A percentile compares a stretch with the other conserved stretches of the same genome.
These are phyloP conservation scores for Eurytoma californica DNA, from an alignment of 2,888 invertebrate species.

Conservation along the genomic window DNA sequence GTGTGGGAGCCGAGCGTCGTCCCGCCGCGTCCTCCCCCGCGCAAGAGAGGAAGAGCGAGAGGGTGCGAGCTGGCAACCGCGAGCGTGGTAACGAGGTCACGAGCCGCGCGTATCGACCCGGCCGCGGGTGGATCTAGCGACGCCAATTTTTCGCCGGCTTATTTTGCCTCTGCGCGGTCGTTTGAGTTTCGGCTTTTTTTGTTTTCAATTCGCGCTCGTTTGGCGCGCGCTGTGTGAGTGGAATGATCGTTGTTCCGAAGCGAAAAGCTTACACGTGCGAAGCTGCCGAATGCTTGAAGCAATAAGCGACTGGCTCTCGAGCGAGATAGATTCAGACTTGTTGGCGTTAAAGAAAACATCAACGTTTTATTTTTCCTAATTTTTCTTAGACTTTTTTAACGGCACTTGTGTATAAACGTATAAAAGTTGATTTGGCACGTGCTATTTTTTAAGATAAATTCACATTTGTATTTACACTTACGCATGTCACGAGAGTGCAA, in stretches of 20 bases:
- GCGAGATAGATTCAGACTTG: neutral
- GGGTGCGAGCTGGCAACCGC: constrained; percentile 47
- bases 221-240: neutral
- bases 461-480: constrained; percentile 6
- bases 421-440: constrained; percentile 25
- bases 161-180: neutral
- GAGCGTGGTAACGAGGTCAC: constrained; percentile 46
- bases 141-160: no score
- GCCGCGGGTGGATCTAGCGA: constrained; percentile 14
- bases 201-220: neutral
- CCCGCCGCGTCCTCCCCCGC: neutral
- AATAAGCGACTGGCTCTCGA: no score
- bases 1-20: neutral
- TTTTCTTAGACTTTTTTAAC: neutral
- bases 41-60: constrained; percentile 19
- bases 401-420: neutral
- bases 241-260: no score
- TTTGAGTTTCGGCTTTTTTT: neutral
- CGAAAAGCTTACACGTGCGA: no score
- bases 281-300: no score
- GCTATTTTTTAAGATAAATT: constrained; percentile 13
- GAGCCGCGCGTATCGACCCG: constrained; percentile 42
- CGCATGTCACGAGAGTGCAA: neutral
- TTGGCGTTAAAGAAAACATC: neutral
- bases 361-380: neutral